A percentile compares a stretch with the other conserved stretches of the same genome.
phyloP scores from a whole-genome alignment of 2,888 invertebrate species.

The Lissocephala sabroskyi region DNA sequence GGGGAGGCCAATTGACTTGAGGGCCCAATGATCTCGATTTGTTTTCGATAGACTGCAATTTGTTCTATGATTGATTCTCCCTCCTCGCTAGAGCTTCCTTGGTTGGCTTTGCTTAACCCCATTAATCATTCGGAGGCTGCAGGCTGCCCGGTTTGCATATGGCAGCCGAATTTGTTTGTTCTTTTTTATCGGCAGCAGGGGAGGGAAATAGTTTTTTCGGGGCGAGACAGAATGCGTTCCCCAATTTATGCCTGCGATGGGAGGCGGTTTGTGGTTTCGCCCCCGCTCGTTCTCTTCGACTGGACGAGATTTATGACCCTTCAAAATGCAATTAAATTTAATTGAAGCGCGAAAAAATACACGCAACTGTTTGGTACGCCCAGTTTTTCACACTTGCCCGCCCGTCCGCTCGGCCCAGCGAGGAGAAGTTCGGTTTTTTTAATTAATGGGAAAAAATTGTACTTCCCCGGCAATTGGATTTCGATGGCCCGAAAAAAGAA shows the following conservation, averaged over 20 bases:
- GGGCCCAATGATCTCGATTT: conserved; percentile 25
- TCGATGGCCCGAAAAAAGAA: too few relatives aligned
- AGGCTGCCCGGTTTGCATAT: conserved; percentile 44
- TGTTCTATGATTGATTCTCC: conserved; percentile 45
- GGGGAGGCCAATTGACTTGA: conserved; percentile 20
- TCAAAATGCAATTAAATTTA: conserved; percentile 69
- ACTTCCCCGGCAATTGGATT: conserved; percentile 33
- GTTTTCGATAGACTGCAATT: conserved; percentile 26
- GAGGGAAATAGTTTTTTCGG: too few relatives aligned
- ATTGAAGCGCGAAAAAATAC: conserved; percentile 56
- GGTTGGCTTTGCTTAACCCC: conserved; percentile 33
- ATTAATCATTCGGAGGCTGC: conserved; percentile 43
- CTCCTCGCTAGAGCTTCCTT: conserved; percentile 3
- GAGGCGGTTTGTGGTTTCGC: too few relatives aligned
- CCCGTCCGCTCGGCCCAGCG: neutral
- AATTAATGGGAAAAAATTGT: conserved; percentile 51
- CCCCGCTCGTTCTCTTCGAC: too few relatives aligned
- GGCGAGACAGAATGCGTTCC: too few relatives aligned
- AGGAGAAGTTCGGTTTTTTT: conserved; percentile 14
- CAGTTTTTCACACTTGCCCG: conserved; percentile 41
- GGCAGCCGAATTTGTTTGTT: conserved; percentile 35
- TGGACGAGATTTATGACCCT: conserved; percentile 64
- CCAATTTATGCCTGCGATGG: too few relatives aligned
- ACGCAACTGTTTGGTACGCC: conserved; percentile 28
- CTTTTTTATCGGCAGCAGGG: neutral